Evolutionary conservation across 2,888 invertebrate species (phyloP).

Genomic region (Heliconius sara): DNA sequence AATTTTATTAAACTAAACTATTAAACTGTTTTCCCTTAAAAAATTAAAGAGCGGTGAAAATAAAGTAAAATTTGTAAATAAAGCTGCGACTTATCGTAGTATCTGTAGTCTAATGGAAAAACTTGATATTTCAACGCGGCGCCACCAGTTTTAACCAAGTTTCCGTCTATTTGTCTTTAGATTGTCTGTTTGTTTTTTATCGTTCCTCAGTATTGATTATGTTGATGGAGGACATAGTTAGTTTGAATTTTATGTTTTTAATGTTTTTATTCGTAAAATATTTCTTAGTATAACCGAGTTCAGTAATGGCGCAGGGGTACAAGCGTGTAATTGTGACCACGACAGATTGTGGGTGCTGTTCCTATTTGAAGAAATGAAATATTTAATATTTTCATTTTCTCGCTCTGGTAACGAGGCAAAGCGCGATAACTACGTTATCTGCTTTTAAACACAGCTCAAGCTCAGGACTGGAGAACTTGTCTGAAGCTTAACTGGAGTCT

Average conservation of each 20-base stretch:
- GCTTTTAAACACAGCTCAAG: too few species aligned
- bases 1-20: too few species aligned
- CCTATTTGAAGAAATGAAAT: too few species aligned
- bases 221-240: constrained; percentile 20
- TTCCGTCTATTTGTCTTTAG: constrained; percentile 50
- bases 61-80: background rate
- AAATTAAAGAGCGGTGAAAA: background rate
- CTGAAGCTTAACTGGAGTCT: too few species aligned
- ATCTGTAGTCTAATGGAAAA: constrained; percentile 48
- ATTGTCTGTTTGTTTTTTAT: constrained; percentile 42
- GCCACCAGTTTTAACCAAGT: constrained; percentile 59
- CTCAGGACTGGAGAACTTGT: too few species aligned
- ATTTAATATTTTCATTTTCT: too few species aligned
- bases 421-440: too few species aligned
- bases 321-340: too few species aligned
- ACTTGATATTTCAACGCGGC: constrained; percentile 61
- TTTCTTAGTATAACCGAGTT: background rate
- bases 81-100: constrained; percentile 21
- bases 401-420: too few species aligned
- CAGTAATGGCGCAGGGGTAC: too few species aligned
- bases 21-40: background rate
- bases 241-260: background rate
- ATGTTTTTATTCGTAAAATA: background rate
- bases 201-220: constrained; percentile 36
- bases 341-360: too few species aligned